These are phyloP conservation scores for Uropsilus gracilis DNA, from an alignment of 2,113 vertebrate genomes.

Conservation along the genomic window DNA sequence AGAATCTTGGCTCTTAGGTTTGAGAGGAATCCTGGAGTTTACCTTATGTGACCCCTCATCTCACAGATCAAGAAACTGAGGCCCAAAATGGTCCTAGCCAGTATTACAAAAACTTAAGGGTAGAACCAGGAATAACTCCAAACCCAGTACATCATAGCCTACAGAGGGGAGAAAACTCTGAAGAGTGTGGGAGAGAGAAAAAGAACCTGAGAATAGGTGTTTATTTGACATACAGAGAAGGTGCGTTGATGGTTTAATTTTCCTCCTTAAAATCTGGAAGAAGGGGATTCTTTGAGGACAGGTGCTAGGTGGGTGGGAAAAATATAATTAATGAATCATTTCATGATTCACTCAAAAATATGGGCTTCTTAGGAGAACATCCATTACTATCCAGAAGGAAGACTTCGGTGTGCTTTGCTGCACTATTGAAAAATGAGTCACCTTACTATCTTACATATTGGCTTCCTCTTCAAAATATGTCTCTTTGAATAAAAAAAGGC, in stretches of 20 bases:
- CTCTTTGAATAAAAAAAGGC: conserved; percentile 80
- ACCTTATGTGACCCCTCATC: not conserved
- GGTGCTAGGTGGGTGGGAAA: conserved; percentile 54
- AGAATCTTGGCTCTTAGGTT: not conserved
- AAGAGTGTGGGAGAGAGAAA: not conserved
- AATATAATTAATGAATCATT: conserved; percentile 64
- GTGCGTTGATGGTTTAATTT: conserved; percentile 57
- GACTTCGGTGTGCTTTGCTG: not conserved
- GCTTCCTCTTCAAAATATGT: conserved; percentile 80
- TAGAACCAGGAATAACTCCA: not conserved
- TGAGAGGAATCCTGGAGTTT: not conserved
- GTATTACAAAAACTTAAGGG: not conserved
- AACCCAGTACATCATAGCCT: not conserved
- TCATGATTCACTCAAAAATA: conserved; percentile 61
- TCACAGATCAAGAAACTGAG: not conserved
- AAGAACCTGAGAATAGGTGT: not conserved
- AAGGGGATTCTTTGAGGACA: conserved; percentile 45
- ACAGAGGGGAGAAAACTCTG: not conserved
- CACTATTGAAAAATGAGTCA: conserved; percentile 74
- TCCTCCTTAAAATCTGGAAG: conserved; percentile 56
- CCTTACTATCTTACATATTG: conserved; percentile 73
- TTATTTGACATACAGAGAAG: conserved; percentile 2
- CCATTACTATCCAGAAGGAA: conserved; percentile 42
- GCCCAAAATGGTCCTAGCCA: not conserved
- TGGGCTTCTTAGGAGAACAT: conserved; percentile 52